Base-by-base conservation (phyloP, 1,140 invertebrate genomes). In the Heliconius himera region DNA sequence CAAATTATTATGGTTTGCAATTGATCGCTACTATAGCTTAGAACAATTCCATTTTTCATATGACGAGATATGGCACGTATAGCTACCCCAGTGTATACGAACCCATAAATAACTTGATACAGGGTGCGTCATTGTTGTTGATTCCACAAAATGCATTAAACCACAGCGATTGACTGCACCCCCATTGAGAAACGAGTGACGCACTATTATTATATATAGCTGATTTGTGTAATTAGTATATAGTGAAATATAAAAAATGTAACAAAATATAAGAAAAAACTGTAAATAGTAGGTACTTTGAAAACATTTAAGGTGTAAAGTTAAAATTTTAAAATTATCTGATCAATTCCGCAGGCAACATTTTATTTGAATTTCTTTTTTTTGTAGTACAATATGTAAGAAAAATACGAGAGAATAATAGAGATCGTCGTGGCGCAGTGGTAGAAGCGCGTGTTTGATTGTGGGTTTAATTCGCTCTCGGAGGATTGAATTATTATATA, bases 91-190 rank as follows among this genome's bases (percentile, higher is more conserved):
- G 71, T 70, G 79, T 84, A 78, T 82, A 83, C 74, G 77, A 84
- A 84, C 81, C 85, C 87, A 92, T 93, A 92, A 93, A 92, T 93
- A 92, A 93, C 87, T 71, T 79, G 81, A 78, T 79, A 76, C 86
- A 82, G 91, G 90, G 90, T 86, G 87, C 86, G 90, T 91, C 91
- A 89, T 85, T 92, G 87, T 89, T 90, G 84, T 86, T 85, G 84
- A 81, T 84, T 84, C 80, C 85, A 87, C 84, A 85, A 89, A 90
- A 92, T 89, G 88, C 88, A 91, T 91, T 89, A 90, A 92, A 91
- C 92, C 90, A 81, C 92, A 89, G 83, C 84, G 88, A 92, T 92
- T 93, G 90, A 94, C 89, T 93, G 88, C 85, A 85, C 89, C 88
- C 85, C 78, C 81, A 73, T 80, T 72, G 82, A 78, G 81, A 84